Evolutionary conservation across 1,140 invertebrate species (phyloP), one percentile per base, ranked within the genome.

Genomic region (Telenomus remus): DNA sequence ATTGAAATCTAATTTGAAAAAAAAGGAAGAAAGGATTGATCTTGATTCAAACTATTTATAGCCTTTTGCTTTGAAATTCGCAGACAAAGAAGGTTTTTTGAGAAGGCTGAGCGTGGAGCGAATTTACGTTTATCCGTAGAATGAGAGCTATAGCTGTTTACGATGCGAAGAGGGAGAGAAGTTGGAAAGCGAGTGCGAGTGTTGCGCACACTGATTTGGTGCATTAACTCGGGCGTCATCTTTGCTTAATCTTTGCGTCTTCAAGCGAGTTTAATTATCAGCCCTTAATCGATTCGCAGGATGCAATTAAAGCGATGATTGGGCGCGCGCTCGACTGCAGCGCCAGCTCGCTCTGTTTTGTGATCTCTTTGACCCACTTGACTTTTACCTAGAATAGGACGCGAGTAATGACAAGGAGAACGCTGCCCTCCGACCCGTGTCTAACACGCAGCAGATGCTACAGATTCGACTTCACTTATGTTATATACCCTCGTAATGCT

Each of bases 361-460:
- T 43, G 57, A 73, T 79, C 33, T 44, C 63, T 76, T 79, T 79
- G 78, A 79, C 78, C 78, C 78, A 79, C 78, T 79, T 79, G 78
- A 79, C 78, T 79, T 43, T 70, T 65, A 72, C 61, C 35, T 48
- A 57, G 73, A 73, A 59, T 54, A 64, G 50, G 42, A 76, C 64
- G 80, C 76, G 76, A 81, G 79, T 84, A 84, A 84, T 83, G 83
- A 84, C 79, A 81, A 71, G 70, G 78, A 78, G 73, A 81, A 63
- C 72, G 68, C 80, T 87, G 86, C 83, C 82, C 85, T 84, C 61
- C 84, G 87, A 88, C 79, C 87, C 87, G 87, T 88, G 79, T 86
- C 87, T 88, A 88, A 88, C 84, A 77, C 73, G 82, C 66, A 88
- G 85, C 87, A 88, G 87, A 88, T 88, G 87, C 87, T 73, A 70